phyloP scores from a whole-genome alignment of 2,113 vertebrate genomes.

The Gulo gulo region DNA sequence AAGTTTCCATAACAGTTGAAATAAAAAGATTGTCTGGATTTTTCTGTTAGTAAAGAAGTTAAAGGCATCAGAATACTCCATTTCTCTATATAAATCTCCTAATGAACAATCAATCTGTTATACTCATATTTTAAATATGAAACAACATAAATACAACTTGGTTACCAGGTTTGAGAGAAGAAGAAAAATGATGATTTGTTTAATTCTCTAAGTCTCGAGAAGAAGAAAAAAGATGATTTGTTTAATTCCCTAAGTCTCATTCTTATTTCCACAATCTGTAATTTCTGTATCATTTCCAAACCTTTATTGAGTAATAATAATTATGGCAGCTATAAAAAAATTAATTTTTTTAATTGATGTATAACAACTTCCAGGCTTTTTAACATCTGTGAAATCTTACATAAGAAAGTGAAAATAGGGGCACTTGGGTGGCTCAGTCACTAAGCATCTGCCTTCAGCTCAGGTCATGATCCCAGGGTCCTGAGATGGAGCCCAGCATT shows the following conservation, averaged over 20 bases:
- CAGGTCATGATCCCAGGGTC: too few species aligned
- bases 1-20: background rate
- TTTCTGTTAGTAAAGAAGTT: conserved; percentile 33
- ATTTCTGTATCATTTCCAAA: background rate
- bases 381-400: conserved; percentile 29
- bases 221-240: conserved; percentile 13
- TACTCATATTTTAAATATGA: background rate
- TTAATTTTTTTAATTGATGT: background rate
- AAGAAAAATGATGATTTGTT: conserved; percentile 2
- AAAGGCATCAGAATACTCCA: background rate
- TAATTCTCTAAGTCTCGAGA: background rate
- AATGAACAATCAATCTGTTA: background rate
- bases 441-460: too few species aligned
- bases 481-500: too few species aligned
- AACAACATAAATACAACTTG: background rate
- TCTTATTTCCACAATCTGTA: conserved; percentile 19
- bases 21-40: conserved; percentile 14
- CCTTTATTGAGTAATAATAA: background rate
- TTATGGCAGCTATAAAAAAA: background rate
- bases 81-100: background rate
- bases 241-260: background rate
- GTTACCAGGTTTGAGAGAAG: background rate
- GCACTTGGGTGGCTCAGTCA: background rate
- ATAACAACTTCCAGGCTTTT: conserved; percentile 5
- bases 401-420: background rate